Base-by-base conservation (phyloP, 1,140 invertebrate genomes). In the Bombus haemorrhoidalis region DNA sequence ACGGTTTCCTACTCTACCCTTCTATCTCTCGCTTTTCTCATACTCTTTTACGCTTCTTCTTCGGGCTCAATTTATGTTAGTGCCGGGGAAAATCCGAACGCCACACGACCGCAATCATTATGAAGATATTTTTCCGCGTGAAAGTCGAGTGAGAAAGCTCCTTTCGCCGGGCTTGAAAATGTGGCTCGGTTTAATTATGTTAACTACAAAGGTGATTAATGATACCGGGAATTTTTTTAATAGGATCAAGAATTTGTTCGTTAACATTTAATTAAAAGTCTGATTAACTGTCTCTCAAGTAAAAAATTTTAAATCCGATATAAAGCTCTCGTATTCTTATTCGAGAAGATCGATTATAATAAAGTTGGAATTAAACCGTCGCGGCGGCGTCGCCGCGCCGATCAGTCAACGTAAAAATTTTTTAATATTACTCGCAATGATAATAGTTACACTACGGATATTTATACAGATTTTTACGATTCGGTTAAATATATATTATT, bases 61-160 rank as follows among this genome's bases (percentile, higher is more conserved):
- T 34, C 22, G 41, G 28, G 41, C 39, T 73, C 47, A 13, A 75
- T 82, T 64, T 82, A 47, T 41, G 53, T 37, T 37, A 64, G 39
- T 43, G 13, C 37, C 41, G 1, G 5, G 68, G 32, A 41, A 81
- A 53, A 72, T 81, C 28, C 2, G 68, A 12, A 22, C 66, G 66
- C 66, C 64, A 57, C 66, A 43, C 47, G 66, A 80, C 64, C 41
- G n/a, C 78, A 43, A 47, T 81, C 66, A 32, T 81, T 81, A 81
- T 12, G 47, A 69, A 12, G 34, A 39, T 64, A 32, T 72, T 43
- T 28, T 41, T 18, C 12, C 78, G 43, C 28, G 66, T 18, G 78
- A 71, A 69, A 37, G n/a, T 43, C n/a, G 34, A 18, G 15, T 25
- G 13, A 28, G 18, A 34, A 34, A 71, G 28, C 32, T 39, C 59